Evolutionary conservation across 2,113 vertebrate species (phyloP).

Genomic region (Climacteris rufus): DNA sequence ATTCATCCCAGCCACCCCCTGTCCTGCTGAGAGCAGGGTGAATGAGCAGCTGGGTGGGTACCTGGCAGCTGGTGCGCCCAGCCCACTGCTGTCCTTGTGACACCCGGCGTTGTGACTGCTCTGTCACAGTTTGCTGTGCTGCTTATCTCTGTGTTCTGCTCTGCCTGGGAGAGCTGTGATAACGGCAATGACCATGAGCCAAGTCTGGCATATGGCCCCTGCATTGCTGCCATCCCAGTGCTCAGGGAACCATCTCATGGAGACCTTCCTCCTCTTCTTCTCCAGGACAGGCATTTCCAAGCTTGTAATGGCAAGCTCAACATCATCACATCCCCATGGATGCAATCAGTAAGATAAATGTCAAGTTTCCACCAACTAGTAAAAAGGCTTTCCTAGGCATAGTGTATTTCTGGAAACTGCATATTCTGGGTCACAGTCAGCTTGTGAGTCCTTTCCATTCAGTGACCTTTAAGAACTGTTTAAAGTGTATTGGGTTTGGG

Average conservation of each 20-base stretch:
- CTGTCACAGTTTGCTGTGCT: neutral
- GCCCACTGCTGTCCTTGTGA: accelerated
- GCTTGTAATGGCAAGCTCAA: neutral
- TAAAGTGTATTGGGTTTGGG: neutral
- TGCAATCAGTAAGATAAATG: neutral
- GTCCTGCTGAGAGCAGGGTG: no score
- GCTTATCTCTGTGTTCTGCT: neutral
- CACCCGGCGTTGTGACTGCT: neutral
- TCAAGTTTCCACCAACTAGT: neutral
- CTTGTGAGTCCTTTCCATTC: neutral
- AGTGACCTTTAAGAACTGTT: neutral
- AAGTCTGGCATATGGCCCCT: neutral
- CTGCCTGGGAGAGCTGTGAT: neutral
- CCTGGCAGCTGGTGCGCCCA: neutral
- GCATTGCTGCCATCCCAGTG: neutral
- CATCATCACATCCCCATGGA: neutral
- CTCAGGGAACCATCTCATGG: neutral
- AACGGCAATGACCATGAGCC: neutral
- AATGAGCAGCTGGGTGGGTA: neutral
- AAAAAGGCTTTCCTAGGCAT: neutral
- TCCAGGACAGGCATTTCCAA: neutral
- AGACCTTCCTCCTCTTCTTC: neutral
- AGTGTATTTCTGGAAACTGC: neutral
- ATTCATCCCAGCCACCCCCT: accelerated
- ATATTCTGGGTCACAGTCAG: neutral